phyloP scores from a whole-genome alignment of 2,113 vertebrate species.

The Oreochromis niloticus region DNA sequence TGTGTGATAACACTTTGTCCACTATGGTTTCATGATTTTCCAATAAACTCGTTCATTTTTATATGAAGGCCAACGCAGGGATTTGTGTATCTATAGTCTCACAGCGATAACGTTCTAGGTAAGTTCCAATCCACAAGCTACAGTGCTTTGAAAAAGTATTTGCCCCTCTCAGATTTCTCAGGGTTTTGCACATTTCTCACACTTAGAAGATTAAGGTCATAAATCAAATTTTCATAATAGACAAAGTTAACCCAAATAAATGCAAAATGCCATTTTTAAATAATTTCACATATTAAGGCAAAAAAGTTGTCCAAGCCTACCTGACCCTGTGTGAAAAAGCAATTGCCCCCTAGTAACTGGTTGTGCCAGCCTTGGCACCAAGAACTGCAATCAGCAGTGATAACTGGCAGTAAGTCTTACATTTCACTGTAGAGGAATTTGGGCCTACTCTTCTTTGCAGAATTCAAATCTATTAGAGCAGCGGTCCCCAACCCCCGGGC shows the following conservation, averaged over 20 bases:
- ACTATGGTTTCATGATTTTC: background rate
- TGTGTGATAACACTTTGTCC: background rate
- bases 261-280: background rate
- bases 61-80: rapidly evolving
- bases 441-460: background rate
- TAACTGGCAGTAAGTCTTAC: background rate
- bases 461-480: background rate
- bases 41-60: background rate
- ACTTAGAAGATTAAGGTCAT: background rate
- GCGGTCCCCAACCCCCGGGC: no score
- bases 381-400: background rate
- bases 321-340: background rate
- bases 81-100: background rate
- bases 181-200: background rate
- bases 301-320: background rate
- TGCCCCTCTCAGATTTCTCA: rapidly evolving
- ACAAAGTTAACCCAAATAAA: background rate
- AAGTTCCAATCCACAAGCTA: background rate
- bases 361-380: background rate
- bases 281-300: background rate
- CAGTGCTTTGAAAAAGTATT: background rate
- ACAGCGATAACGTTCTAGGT: rapidly evolving
- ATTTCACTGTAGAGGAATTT: background rate
- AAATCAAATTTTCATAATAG: background rate
- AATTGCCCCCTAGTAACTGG: background rate